These are phyloP conservation scores for Lithosia quadra DNA, from an alignment of 2,888 invertebrate genomes.

Conservation along the genomic window DNA sequence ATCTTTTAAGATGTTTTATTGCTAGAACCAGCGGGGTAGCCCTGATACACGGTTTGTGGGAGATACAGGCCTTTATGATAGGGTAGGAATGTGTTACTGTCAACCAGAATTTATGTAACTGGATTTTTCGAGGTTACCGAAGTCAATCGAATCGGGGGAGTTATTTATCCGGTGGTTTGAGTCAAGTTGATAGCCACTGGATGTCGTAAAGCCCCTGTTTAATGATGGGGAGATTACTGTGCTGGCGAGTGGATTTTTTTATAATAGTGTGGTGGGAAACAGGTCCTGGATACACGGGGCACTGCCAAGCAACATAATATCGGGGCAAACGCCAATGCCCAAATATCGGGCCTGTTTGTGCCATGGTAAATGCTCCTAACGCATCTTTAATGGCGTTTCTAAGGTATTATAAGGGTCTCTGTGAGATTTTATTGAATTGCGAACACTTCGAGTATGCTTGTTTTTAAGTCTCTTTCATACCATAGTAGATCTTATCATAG, in stretches of 20 bases:
- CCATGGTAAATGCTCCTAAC: constrained; percentile 66
- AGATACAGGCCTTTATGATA: constrained; percentile 13
- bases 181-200: constrained; percentile 2
- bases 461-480: too few relatives aligned
- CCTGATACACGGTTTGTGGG: constrained; percentile 8
- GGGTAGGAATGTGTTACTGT: constrained; percentile 12
- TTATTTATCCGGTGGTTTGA: neutral
- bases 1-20: constrained; percentile 40
- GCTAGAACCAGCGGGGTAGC: constrained; percentile 55
- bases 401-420: constrained; percentile 20
- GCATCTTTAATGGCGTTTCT: constrained; percentile 52
- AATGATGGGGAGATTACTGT: neutral
- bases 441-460: neutral
- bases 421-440: neutral
- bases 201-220: neutral
- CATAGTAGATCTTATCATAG: too few relatives aligned
- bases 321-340: too few relatives aligned
- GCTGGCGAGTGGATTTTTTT: neutral
- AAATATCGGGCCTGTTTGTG: constrained; percentile 59
- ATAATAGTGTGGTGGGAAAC: too few relatives aligned
- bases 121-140: neutral
- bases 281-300: too few relatives aligned
- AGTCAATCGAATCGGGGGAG: neutral
- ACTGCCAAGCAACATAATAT: too few relatives aligned
- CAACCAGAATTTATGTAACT: constrained; percentile 9